These are phyloP conservation scores for Peromyscus melanophrys DNA, from an alignment of 2,797 vertebrate species.

Conservation along the genomic window DNA sequence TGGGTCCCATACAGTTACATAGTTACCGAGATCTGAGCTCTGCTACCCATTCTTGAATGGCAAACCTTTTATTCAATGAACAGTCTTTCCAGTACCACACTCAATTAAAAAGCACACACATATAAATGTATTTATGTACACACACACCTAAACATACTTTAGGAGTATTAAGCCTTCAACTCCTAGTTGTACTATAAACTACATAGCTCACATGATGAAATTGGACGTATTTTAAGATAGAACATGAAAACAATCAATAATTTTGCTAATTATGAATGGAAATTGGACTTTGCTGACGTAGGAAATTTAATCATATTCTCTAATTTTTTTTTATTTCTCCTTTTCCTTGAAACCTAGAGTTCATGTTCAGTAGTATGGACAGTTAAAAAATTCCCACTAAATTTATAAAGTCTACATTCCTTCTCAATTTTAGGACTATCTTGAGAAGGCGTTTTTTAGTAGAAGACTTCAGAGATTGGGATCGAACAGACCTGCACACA, in stretches of 20 bases:
- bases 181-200: not conserved
- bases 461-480: not conserved
- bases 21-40: not conserved
- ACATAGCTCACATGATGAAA: not conserved
- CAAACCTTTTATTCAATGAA: not conserved
- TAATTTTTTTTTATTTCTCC: not conserved
- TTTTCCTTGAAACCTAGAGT: not conserved
- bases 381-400: not conserved
- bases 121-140: not conserved
- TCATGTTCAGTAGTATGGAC: not conserved
- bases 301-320: not conserved
- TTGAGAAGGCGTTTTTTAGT: not conserved
- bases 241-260: not conserved
- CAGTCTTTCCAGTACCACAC: not conserved
- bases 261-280: not conserved
- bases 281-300: not conserved
- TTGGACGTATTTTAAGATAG: not conserved
- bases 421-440: not conserved
- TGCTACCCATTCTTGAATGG: not conserved
- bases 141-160: not conserved
- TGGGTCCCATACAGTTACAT: not conserved
- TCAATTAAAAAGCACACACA: not conserved
- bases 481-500: not conserved
- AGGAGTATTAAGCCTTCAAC: not conserved
- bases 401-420: not conserved